Evolutionary conservation across 2,888 invertebrate genomes (phyloP).

Genomic region (Siphlonurus alternatus): DNA sequence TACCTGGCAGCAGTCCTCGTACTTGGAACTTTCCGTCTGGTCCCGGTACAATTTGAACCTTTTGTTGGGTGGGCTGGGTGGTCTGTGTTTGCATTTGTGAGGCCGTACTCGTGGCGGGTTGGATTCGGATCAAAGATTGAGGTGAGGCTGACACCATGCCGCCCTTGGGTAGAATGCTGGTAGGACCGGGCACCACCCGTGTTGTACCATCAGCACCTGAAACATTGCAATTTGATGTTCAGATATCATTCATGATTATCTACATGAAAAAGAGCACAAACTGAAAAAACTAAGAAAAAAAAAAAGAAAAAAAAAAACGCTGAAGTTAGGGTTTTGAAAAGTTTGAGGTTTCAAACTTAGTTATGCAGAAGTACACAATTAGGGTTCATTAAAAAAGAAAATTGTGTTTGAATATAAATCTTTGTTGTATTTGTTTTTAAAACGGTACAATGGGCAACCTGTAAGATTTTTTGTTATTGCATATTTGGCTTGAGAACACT

Average conservation of each 20-base stretch:
- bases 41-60: conserved; percentile 78
- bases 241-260: not conserved
- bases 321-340: too few species aligned
- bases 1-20: conserved; percentile 71
- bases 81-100: not conserved
- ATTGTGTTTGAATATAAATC: too few species aligned
- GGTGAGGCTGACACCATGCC: conserved; percentile 22
- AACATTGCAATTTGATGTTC: not conserved
- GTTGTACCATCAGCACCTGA: conserved; percentile 41
- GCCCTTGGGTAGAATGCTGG: conserved; percentile 36
- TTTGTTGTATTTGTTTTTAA: too few species aligned
- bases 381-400: too few species aligned
- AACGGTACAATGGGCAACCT: too few species aligned
- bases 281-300: too few species aligned
- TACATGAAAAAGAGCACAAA: conserved; percentile 1
- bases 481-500: too few species aligned
- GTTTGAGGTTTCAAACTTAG: too few species aligned
- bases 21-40: conserved; percentile 87
- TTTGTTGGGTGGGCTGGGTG: conserved; percentile 31
- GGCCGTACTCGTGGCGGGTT: conserved; percentile 18
- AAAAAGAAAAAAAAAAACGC: not conserved
- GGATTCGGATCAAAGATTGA: conserved; percentile 34
- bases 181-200: conserved; percentile 40
- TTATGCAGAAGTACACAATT: too few species aligned
- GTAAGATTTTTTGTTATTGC: too few species aligned